Conservation (phyloP, 2,888 invertebrate genomes). For the Drosophila phalerata region DNA sequence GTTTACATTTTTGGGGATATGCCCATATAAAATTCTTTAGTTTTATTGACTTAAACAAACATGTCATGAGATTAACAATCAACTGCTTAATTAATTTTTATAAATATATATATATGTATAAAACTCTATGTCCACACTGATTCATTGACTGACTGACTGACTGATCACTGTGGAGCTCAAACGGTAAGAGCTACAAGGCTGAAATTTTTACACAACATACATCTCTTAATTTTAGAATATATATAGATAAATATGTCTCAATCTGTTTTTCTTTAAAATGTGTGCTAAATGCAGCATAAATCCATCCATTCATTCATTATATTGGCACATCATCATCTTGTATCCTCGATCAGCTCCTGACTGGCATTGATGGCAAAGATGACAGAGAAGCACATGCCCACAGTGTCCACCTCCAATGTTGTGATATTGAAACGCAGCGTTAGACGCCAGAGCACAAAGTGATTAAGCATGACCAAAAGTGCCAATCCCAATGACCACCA, state of each 20-base stretch:
- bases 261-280: not conserved
- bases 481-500: conserved; percentile 67
- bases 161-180: not conserved
- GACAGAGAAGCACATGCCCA: conserved; percentile 71
- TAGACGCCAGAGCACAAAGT: conserved; percentile 73
- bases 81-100: conserved; percentile 30
- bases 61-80: conserved; percentile 21
- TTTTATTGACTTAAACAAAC: conserved; percentile 33
- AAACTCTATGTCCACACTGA: not conserved
- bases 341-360: conserved; percentile 60
- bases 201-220: conserved; percentile 3
- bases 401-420: conserved; percentile 62
- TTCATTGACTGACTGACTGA: not conserved
- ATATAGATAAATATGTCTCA: conserved; percentile 35
- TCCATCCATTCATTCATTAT: not conserved
- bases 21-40: conserved; percentile 12
- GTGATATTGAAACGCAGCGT: conserved; percentile 63
- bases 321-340: conserved; percentile 11
- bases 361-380: conserved; percentile 70
- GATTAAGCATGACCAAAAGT: conserved; percentile 62
- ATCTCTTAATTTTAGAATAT: conserved; percentile 4
- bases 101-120: not conserved
- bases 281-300: conserved; percentile 59
- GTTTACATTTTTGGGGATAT: too few species aligned
- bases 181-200: not conserved